phyloP scores from a whole-genome alignment of 2,888 invertebrate genomes.

The Himalopsyche kuldschensis region DNA sequence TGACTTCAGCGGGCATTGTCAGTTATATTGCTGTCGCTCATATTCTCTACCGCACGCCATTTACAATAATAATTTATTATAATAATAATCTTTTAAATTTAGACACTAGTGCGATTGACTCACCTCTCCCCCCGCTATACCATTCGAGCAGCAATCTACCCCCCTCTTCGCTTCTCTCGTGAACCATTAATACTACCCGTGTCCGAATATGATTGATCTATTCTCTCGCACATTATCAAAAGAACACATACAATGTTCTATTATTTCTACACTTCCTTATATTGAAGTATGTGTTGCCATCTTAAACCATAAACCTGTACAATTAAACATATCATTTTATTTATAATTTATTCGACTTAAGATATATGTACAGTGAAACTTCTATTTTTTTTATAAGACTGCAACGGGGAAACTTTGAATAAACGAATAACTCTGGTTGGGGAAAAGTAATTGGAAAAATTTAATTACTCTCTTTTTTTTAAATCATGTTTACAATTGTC shows the following conservation, averaged over 20 bases:
- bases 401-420: too few species aligned
- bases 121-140: not conserved
- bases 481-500: too few species aligned
- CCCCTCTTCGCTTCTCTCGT: not conserved
- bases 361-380: too few species aligned
- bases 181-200: not conserved
- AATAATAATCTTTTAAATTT: not conserved
- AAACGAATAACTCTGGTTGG: too few species aligned
- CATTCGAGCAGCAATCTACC: not conserved
- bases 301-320: too few species aligned
- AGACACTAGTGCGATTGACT: not conserved
- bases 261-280: too few species aligned
- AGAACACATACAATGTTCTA: not conserved
- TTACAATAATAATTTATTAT: constrained; percentile 1
- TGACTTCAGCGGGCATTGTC: not conserved
- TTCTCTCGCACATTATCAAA: not conserved
- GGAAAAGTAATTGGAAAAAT: too few species aligned
- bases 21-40: not conserved
- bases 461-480: too few species aligned
- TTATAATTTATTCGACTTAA: too few species aligned
- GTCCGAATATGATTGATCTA: constrained; percentile 1
- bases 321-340: too few species aligned
- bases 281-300: too few species aligned
- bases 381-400: too few species aligned
- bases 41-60: not conserved